Evolutionary conservation across 2,797 vertebrate species (phyloP).

Genomic region (Moxostoma hubbsi): DNA sequence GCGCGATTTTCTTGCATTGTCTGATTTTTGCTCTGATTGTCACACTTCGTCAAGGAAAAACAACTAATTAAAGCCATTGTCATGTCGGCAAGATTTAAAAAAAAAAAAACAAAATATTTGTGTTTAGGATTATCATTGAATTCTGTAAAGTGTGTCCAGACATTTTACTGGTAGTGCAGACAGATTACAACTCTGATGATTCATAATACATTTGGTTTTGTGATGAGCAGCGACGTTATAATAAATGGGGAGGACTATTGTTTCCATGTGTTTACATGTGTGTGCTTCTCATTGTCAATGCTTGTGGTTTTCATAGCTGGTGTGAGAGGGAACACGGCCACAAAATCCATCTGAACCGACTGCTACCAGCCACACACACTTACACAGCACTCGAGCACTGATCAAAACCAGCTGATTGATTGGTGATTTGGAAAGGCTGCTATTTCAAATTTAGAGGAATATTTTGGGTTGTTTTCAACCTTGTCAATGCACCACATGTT

Average conservation of each 20-base stretch:
- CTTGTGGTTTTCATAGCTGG: conserved; percentile 42
- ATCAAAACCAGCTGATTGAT: conserved; percentile 35
- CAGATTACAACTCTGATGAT: conserved; percentile 25
- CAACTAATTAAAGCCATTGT: no score
- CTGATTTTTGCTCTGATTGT: no score
- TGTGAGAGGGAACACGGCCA: conserved; percentile 26
- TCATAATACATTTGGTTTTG: conserved; percentile 42
- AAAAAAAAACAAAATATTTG: no score
- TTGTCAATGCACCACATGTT: background rate
- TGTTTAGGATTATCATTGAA: no score
- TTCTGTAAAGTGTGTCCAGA: no score
- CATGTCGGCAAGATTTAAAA: no score
- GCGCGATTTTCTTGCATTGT: no score
- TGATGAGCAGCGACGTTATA: background rate
- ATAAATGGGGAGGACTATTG: conserved; percentile 14
- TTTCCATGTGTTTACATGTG: conserved; percentile 49
- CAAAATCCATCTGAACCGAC: conserved; percentile 37
- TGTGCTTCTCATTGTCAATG: conserved; percentile 15
- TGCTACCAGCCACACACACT: conserved; percentile 39
- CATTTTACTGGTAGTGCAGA: no score
- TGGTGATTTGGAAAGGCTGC: background rate
- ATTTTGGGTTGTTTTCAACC: background rate
- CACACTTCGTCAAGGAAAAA: no score
- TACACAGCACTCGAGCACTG: background rate
- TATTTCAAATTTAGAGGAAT: background rate